Base-by-base conservation (phyloP, 2,888 invertebrate species). In the Anthophora plumipes region DNA sequence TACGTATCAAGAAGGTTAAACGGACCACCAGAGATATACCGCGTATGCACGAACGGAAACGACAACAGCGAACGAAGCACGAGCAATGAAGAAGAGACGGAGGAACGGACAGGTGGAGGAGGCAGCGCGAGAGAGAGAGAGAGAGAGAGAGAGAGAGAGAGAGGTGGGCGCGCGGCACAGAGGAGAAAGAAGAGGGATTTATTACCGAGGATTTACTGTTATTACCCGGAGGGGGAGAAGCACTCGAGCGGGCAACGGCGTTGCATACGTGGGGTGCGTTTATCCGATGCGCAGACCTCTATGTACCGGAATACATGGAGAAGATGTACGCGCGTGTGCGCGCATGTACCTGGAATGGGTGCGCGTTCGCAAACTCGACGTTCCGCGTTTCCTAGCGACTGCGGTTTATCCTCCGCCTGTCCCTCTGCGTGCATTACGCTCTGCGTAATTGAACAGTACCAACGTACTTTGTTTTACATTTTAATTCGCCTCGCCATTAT, bases 141-240 rank as follows among this genome's bases (percentile, higher is more conserved):
- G n/a, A n/a, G n/a, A n/a, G n/a, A n/a, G 77, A 66, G 48, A 25
- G 31, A 20, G 46, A 14, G 75, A 55, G 22, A 50, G 77, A 61
- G 71, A 70, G 75, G 73, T 57, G 59, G 57, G 17, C 17, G 64
- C 17, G n/a, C 0, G 4, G 80, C 60, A 69, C 50, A 43, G 50
- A 55, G 48, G 78, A 31, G 74, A 68, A 67, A 69, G 79, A 79
- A 84, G 90, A 87, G 90, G 91, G 90, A 92, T 92, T 92, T 92
- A 92, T 92, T 90, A 89, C 91, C 85, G 78, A 89, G 91, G 90
- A 93, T 92, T 92, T 92, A 92, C 92, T 92, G 92, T 92, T 93
- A 93, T 92, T 92, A 92, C 91, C 90, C 89, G 85, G 86, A 89
- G 90, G 91, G 90, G 86, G 80, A 81, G 86, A 74, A 71, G 70